Conservation (phyloP, 2,888 invertebrate genomes). For the Agelastica alni region DNA sequence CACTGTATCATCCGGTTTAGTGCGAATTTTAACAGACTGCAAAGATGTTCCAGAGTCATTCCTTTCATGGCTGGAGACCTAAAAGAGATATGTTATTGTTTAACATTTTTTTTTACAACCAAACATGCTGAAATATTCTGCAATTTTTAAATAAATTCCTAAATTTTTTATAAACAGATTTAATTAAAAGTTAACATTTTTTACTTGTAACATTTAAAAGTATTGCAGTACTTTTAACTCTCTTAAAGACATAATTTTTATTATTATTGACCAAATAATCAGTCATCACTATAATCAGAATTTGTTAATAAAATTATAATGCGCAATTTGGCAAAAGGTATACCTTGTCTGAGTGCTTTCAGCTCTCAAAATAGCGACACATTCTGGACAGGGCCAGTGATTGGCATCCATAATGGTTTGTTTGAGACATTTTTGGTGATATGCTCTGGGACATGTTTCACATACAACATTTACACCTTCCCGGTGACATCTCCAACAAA, state of each 20-base stretch:
- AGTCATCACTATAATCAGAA: too few relatives aligned
- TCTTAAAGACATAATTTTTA: too few relatives aligned
- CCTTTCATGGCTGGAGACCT: constrained; percentile 69
- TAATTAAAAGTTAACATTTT: neutral
- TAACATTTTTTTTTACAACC: too few relatives aligned
- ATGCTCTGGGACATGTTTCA: constrained; percentile 83
- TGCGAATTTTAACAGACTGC: constrained; percentile 78
- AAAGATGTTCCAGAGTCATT: constrained; percentile 73
- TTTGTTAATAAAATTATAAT: too few relatives aligned
- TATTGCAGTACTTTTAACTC: too few relatives aligned
- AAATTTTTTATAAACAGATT: too few relatives aligned
- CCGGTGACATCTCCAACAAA: constrained; percentile 92
- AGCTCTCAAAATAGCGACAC: constrained; percentile 71
- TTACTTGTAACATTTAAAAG: too few relatives aligned
- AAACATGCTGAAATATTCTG: too few relatives aligned
- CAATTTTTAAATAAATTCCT: too few relatives aligned
- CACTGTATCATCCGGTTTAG: constrained; percentile 79
- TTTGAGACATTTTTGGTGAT: constrained; percentile 78
- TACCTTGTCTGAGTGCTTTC: constrained; percentile 74
- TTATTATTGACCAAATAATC: too few relatives aligned
- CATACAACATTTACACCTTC: constrained; percentile 69
- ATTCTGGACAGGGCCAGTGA: constrained; percentile 89
- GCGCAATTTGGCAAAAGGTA: too few relatives aligned
- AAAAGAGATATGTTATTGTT: too few relatives aligned
- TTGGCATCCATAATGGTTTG: constrained; percentile 57